Evolutionary conservation across 1,140 invertebrate species (phyloP).

Genomic region (Lasaia peninsularis): DNA sequence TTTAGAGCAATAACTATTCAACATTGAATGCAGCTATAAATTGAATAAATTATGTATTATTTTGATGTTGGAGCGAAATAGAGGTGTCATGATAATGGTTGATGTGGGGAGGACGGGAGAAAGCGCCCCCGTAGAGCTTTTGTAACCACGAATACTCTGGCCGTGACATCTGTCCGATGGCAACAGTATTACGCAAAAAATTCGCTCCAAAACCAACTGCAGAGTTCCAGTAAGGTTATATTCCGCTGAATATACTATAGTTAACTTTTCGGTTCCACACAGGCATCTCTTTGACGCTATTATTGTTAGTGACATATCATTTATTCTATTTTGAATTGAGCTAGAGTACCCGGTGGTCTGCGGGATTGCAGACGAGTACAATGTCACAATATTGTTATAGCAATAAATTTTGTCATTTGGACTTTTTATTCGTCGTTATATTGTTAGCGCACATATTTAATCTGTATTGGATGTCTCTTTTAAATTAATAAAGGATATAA

Average conservation of each 20-base stretch:
- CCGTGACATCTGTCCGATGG: conserved; percentile 72
- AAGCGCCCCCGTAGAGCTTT: conserved; percentile 65
- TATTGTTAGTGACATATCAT: conserved; percentile 61
- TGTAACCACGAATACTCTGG: conserved; percentile 57
- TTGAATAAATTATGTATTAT: conserved; percentile 67
- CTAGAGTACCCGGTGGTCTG: conserved; percentile 46
- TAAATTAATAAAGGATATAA: neutral
- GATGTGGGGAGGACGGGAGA: conserved; percentile 53
- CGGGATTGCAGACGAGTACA: conserved; percentile 16
- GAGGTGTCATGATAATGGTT: conserved; percentile 67
- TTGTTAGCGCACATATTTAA: conserved; percentile 6
- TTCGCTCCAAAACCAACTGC: conserved; percentile 54
- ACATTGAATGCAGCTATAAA: conserved; percentile 50
- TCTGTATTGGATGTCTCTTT: conserved; percentile 3
- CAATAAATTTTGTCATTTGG: conserved; percentile 49
- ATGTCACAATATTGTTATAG: conserved; percentile 63
- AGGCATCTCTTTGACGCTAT: conserved; percentile 55
- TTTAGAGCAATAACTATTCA: conserved; percentile 70
- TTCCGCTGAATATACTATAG: conserved; percentile 42
- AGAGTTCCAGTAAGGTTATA: conserved; percentile 43
- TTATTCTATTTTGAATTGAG: conserved; percentile 46
- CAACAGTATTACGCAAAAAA: conserved; percentile 73
- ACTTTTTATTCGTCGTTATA: conserved; percentile 36
- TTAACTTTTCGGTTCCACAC: conserved; percentile 39
- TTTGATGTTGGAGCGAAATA: conserved; percentile 51